Conservation (phyloP, 1,140 invertebrate genomes). For the Lithobius niger region DNA sequence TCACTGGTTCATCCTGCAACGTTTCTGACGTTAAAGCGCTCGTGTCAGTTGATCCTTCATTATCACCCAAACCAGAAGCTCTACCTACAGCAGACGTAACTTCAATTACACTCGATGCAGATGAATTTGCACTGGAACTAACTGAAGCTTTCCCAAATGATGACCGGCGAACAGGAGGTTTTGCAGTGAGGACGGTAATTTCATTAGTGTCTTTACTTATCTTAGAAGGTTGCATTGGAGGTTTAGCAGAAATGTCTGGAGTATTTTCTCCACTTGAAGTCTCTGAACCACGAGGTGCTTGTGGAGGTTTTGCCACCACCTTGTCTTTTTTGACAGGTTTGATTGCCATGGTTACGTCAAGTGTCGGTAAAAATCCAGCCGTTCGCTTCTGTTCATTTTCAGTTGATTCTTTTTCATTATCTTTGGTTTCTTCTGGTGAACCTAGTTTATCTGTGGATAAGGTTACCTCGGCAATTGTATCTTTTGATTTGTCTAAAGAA, state of each 20-base stretch:
- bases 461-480: no score
- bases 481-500: no score
- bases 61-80: not conserved
- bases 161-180: not conserved
- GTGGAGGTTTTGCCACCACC: not conserved
- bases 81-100: not conserved
- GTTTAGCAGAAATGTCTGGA: not conserved
- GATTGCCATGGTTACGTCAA: not conserved
- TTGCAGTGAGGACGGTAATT: not conserved
- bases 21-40: not conserved
- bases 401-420: no score
- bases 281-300: not conserved
- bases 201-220: not conserved
- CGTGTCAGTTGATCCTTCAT: not conserved
- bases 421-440: no score
- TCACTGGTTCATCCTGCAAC: not conserved
- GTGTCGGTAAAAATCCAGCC: slow-evolving; percentile 3
- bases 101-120: not conserved
- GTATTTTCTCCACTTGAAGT: slow-evolving; percentile 3
- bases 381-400: not conserved
- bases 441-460: no score
- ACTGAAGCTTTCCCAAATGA: not conserved
- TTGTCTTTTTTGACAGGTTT: not conserved
- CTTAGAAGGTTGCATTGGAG: not conserved
- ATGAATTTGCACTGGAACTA: not conserved